These are phyloP conservation scores for Volucella inanis DNA, from an alignment of 2,888 invertebrate species.

Conservation along the genomic window DNA sequence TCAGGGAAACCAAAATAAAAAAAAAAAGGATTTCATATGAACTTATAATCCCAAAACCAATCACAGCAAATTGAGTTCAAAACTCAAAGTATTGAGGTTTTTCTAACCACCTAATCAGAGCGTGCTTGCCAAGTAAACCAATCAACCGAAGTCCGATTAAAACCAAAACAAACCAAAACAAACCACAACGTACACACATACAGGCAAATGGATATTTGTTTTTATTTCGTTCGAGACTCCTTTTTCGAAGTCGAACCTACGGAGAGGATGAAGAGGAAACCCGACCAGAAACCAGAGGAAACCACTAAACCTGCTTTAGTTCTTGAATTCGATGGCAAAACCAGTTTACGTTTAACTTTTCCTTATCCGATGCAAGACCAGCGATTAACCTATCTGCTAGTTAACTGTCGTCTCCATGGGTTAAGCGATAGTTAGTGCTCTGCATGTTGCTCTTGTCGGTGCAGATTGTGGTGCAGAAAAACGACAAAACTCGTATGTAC, in stretches of 20 bases:
- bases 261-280: slow-evolving; percentile 23
- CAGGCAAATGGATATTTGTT: background rate
- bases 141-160: background rate
- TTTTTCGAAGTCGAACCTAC: background rate
- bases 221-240: slow-evolving; percentile 25
- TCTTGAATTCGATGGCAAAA: slow-evolving; percentile 65
- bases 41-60: no score
- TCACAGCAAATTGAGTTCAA: no score
- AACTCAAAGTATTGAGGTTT: background rate
- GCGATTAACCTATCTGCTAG: slow-evolving; percentile 67
- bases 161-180: slow-evolving; percentile 11
- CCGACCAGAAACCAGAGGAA: slow-evolving; percentile 23
- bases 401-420: slow-evolving; percentile 18
- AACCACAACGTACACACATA: slow-evolving; percentile 6
- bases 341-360: slow-evolving; percentile 72
- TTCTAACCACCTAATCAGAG: background rate
- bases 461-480: slow-evolving; percentile 57
- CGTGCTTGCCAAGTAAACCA: background rate
- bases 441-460: slow-evolving; percentile 30
- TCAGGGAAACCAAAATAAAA: no score
- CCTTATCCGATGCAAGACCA: slow-evolving; percentile 71
- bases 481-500: slow-evolving; percentile 25
- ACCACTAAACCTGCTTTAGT: slow-evolving; percentile 52
- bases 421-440: slow-evolving; percentile 42
- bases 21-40: no score